Conservation (phyloP, 64 coral and sea anemone genomes). For the Stylophora pistillata region DNA sequence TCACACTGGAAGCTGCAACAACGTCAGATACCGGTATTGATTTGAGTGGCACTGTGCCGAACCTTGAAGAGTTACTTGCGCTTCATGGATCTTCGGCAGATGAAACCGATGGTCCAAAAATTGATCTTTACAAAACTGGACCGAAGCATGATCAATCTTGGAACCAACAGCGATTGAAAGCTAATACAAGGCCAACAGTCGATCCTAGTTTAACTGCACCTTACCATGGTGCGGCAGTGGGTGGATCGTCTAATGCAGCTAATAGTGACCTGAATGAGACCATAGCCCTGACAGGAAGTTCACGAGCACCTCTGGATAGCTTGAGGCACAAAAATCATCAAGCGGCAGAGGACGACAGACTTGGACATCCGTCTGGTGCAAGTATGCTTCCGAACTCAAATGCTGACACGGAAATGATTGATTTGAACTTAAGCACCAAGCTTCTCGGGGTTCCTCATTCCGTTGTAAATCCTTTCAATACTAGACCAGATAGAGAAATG, state of each 20-base stretch:
- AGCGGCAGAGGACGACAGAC: background rate
- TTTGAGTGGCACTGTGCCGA: slow-evolving; percentile 31
- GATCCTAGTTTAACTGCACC: background rate
- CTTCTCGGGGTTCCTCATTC: slow-evolving; percentile 52
- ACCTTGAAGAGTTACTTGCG: slow-evolving; percentile 10
- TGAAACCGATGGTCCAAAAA: background rate
- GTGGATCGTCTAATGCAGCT: background rate
- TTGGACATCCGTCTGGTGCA: background rate
- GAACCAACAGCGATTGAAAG: background rate
- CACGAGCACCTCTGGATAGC: background rate
- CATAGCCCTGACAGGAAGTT: background rate
- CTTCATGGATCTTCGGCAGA: slow-evolving; percentile 23
- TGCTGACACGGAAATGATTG: slow-evolving; percentile 53
- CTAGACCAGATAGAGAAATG: background rate
- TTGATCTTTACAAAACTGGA: background rate
- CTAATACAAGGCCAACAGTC: background rate
- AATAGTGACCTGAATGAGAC: background rate
- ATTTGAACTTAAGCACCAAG: slow-evolving; percentile 59
- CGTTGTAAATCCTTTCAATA: slow-evolving; percentile 12
- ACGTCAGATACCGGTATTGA: background rate
- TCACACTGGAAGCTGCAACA: background rate
- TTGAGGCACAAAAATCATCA: background rate
- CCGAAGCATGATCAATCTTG: background rate
- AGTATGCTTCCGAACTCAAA: background rate
- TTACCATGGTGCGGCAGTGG: background rate